Percentiles rank a stretch among this genome's conserved stretches.
phyloP scores from a whole-genome alignment of 2,888 invertebrate genomes.

The Oegoconia quadripuncta region DNA sequence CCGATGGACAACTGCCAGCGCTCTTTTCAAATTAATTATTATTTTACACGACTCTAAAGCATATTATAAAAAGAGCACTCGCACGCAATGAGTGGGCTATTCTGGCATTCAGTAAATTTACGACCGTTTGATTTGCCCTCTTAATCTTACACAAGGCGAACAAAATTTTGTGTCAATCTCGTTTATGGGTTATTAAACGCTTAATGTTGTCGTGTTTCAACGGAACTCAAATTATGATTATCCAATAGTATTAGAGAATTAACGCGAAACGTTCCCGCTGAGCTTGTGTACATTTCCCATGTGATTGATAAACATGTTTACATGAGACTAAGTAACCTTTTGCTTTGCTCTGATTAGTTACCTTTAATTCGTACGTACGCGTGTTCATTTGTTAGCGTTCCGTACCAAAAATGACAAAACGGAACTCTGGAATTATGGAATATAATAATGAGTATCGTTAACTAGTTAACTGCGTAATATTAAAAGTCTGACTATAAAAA shows the following conservation, averaged over 20 bases:
- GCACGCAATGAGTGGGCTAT: slow-evolving; percentile 51
- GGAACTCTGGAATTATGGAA: too few relatives aligned
- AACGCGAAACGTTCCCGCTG: neutral
- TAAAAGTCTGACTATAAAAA: too few relatives aligned
- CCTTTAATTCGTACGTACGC: too few relatives aligned
- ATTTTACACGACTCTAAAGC: slow-evolving; percentile 68
- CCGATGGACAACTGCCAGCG: slow-evolving; percentile 64
- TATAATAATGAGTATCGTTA: too few relatives aligned
- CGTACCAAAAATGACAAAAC: too few relatives aligned
- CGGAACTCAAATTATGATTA: slow-evolving; percentile 1
- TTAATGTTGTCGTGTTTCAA: slow-evolving; percentile 23
- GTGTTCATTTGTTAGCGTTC: too few relatives aligned
- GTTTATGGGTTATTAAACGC: slow-evolving; percentile 43
- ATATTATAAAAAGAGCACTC: slow-evolving; percentile 69
- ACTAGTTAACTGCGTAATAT: too few relatives aligned
- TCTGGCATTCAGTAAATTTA: slow-evolving; percentile 56
- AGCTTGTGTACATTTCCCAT: too few relatives aligned
- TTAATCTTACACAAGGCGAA: slow-evolving; percentile 56
- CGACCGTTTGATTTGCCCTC: slow-evolving; percentile 67
- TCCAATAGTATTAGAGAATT: neutral
- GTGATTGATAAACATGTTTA: too few relatives aligned
- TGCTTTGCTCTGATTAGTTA: too few relatives aligned
- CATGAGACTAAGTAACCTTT: too few relatives aligned
- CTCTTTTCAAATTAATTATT: slow-evolving; percentile 75
- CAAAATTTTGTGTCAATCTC: slow-evolving; percentile 50